Evolutionary conservation across 2,888 invertebrate genomes (phyloP), one percentile per base, ranked within the genome.

Genomic region (Parnassius apollo): DNA sequence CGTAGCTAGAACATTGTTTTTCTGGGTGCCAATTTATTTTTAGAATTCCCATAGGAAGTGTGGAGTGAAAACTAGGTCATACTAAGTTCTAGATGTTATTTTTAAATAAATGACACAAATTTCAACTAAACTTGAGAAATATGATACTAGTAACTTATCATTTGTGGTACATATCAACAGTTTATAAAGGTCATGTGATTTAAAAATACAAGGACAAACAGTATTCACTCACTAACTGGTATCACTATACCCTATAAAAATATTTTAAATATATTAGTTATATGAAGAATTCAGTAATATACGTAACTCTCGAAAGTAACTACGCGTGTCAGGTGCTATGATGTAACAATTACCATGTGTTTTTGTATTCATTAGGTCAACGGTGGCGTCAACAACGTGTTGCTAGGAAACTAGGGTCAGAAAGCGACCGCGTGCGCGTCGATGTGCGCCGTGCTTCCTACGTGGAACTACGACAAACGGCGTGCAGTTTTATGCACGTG

Each of bases 281-380:
- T 64, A 44, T 46, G n/a, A 57, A 48, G 60, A 65, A 64, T 70
- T 67, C 66, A 69, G 63, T 58, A 66, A 69, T 65, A 63, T 66
- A 69, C 67, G 70, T 70, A 69, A 67, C 65, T 69, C 66, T 68
- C 69, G 68, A 74, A 71, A 72, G 71, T 71, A 69, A 62, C 67
- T 70, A 67, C 71, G 77, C 80, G 80, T 78, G 78, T 75, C 79
- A 64, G 72, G 70, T 75, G 75, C 73, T 81, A 78, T 90, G 90
- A 90, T 90, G 89, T 90, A 90, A 89, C 83, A 80, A 81, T 81
- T 78, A 81, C 81, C 87, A 88, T 86, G 87, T 88, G 89, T 87
- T 87, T 82, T 88, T 87, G 87, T 88, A 79, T 88, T 88, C 85
- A 86, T 83, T 83, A 79, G 88, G 86, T 86, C 85, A 88, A 83